phyloP scores from a whole-genome alignment of 2,113 vertebrate species.

The Brienomyrus brachyistius region DNA sequence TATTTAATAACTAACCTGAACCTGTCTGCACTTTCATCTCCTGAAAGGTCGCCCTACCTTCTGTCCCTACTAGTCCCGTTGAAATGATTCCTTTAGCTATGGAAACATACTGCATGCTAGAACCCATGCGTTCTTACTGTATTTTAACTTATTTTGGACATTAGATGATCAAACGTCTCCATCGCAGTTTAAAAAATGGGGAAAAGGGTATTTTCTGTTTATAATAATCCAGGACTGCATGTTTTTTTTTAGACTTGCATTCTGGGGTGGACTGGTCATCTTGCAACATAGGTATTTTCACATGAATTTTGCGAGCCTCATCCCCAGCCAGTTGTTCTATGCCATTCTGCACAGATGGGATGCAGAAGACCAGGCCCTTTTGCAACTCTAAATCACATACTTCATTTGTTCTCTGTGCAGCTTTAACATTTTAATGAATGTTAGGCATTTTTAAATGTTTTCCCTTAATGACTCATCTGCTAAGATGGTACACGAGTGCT shows the following conservation, averaged over 20 bases:
- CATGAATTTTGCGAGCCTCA: background rate
- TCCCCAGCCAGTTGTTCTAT: background rate
- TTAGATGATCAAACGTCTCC: background rate
- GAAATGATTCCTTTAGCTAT: background rate
- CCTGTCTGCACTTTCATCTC: conserved; percentile 5
- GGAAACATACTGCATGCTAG: background rate
- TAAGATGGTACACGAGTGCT: background rate
- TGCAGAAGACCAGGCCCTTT: background rate
- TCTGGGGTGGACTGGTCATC: background rate
- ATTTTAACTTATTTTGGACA: background rate
- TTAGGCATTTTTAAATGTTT: background rate
- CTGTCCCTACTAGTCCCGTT: background rate
- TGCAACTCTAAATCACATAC: background rate
- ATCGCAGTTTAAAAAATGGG: background rate
- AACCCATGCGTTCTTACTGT: too few species aligned
- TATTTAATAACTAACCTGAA: conserved; percentile 2
- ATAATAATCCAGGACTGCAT: background rate
- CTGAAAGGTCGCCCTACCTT: background rate
- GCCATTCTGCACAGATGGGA: background rate
- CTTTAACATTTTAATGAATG: background rate
- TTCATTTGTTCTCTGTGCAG: background rate
- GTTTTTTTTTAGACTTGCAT: background rate
- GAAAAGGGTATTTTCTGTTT: background rate
- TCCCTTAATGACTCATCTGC: background rate
- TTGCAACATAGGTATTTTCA: background rate